Evolutionary conservation across 1,140 invertebrate species (phyloP).

Genomic region (Drosophila quadrilineata): DNA sequence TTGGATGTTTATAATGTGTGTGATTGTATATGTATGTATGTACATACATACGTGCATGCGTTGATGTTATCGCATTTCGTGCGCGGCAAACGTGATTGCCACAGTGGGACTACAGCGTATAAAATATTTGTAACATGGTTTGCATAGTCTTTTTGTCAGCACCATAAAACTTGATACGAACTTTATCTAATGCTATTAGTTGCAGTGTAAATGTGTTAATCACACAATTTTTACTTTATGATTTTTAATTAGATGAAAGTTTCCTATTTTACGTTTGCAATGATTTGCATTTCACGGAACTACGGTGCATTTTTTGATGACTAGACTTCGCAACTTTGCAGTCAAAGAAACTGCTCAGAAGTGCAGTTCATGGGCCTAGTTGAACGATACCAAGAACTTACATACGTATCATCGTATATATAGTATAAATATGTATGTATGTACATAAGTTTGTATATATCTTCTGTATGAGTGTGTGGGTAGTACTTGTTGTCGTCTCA

Average conservation of each 20-base stretch:
- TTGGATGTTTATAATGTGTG: conserved; percentile 20
- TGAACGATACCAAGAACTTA: background rate
- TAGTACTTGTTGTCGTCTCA: background rate
- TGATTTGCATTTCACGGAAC: too few relatives aligned
- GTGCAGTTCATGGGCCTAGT: conserved; percentile 8
- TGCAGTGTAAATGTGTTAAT: too few relatives aligned
- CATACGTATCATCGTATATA: too few relatives aligned
- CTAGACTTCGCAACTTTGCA: conserved; percentile 4
- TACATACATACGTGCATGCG: conserved; percentile 18
- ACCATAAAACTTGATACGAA: too few relatives aligned
- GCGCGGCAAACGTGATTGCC: conserved; percentile 67
- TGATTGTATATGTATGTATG: background rate
- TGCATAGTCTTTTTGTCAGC: too few relatives aligned
- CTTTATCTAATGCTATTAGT: too few relatives aligned
- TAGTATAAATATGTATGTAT: background rate
- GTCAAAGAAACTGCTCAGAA: background rate
- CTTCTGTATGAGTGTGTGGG: background rate
- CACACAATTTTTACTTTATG: background rate
- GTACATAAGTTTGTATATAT: background rate
- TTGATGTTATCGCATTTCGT: conserved; percentile 66
- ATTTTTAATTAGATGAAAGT: background rate
- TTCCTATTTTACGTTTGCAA: too few relatives aligned
- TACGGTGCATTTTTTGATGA: conserved; percentile 16
- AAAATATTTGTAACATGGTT: too few relatives aligned
- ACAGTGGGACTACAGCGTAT: conserved; percentile 39